phyloP scores from a whole-genome alignment of 2,797 vertebrate species.

The Mus minutoides region DNA sequence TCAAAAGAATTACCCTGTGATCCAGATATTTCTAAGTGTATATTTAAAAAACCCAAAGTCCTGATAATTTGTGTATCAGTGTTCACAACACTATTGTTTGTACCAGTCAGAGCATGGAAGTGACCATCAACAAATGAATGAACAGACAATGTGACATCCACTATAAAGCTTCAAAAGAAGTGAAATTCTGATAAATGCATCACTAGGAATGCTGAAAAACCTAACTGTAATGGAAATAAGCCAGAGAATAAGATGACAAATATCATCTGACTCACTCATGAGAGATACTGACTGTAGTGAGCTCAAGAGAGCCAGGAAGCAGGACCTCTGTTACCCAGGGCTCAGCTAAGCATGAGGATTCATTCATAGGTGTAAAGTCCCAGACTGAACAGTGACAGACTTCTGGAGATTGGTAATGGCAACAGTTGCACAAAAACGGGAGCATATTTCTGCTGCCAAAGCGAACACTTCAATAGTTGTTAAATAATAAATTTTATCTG shows the following conservation, averaged over 20 bases:
- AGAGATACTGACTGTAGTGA: background rate
- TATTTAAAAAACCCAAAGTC: slow-evolving; percentile 1
- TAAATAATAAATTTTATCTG: background rate
- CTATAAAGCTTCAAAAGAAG: background rate
- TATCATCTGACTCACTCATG: background rate
- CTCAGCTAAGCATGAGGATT: background rate
- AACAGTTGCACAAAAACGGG: background rate
- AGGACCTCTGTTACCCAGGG: background rate
- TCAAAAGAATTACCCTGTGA: background rate
- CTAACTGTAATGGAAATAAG: background rate
- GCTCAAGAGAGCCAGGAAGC: background rate
- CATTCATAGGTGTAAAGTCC: background rate
- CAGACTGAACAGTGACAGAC: background rate
- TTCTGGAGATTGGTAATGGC: background rate
- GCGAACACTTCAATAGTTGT: background rate
- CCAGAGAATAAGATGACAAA: background rate
- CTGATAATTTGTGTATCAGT: background rate
- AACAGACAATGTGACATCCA: background rate
- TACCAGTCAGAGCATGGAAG: background rate
- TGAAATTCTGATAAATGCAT: background rate
- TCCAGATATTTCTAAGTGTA: background rate
- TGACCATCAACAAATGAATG: background rate
- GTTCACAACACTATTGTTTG: background rate
- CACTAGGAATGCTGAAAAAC: background rate
- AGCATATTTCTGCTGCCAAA: background rate